These are phyloP conservation scores for Melinopterus prodromus DNA, from an alignment of 2,888 invertebrate species.

Conservation along the genomic window DNA sequence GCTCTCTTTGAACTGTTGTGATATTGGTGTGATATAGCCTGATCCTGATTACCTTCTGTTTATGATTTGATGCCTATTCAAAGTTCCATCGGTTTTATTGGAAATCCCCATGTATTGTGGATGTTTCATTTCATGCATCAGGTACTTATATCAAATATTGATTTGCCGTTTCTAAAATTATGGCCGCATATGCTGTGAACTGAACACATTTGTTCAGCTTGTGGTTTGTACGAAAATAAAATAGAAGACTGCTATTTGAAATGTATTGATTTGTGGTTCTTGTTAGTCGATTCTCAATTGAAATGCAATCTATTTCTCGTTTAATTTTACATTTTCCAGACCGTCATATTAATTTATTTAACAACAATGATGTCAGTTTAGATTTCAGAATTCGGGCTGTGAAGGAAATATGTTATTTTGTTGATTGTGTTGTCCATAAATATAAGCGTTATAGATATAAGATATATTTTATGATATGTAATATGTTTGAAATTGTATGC, in stretches of 20 bases:
- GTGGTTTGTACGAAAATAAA: not conserved
- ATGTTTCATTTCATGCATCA: conserved; percentile 4
- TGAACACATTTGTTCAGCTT: not conserved
- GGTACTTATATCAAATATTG: not conserved
- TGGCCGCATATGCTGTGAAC: not conserved
- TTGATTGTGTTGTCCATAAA: no score
- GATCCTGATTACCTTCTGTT: no score
- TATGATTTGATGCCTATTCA: no score
- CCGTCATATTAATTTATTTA: no score
- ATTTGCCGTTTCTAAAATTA: not conserved
- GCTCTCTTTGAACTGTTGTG: not conserved
- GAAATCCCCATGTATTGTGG: not conserved
- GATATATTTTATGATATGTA: no score
- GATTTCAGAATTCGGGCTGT: no score
- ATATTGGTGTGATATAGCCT: no score
- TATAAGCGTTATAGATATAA: no score
- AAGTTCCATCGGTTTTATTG: not conserved
- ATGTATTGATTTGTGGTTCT: not conserved
- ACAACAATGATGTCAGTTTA: no score
- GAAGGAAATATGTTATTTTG: no score
- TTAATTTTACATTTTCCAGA: not conserved
- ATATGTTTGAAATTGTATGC: no score
- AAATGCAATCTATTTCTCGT: not conserved
- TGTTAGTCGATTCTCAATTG: not conserved
- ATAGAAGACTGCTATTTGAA: not conserved